Conservation (phyloP, 2,888 invertebrate species). For the Nomada goodeniana region DNA sequence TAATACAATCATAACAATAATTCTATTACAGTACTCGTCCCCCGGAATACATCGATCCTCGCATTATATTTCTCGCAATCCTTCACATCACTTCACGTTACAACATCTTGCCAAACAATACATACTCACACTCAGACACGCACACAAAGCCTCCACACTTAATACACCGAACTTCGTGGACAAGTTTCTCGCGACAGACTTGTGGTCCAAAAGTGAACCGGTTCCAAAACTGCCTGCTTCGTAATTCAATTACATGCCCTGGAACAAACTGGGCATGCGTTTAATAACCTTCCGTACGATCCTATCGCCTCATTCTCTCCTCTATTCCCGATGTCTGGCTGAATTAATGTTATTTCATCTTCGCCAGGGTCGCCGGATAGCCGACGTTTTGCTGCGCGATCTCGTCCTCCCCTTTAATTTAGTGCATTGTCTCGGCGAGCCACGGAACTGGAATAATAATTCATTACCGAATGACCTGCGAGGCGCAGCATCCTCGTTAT, state of each 20-base stretch:
- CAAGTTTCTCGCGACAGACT: background rate
- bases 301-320: slow-evolving; percentile 12
- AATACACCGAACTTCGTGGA: background rate
- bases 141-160: too few relatives aligned
- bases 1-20: too few relatives aligned
- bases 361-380: background rate
- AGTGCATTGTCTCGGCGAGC: slow-evolving; percentile 35
- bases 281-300: slow-evolving; percentile 21
- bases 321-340: slow-evolving; percentile 27
- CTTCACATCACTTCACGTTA: too few relatives aligned
- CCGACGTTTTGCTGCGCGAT: slow-evolving; percentile 3
- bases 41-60: too few relatives aligned
- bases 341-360: slow-evolving; percentile 60
- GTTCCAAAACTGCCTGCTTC: slow-evolving; percentile 10
- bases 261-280: background rate
- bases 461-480: slow-evolving; percentile 54
- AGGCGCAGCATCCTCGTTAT: slow-evolving; percentile 31
- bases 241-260: slow-evolving; percentile 9
- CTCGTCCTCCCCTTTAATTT: slow-evolving; percentile 47
- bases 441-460: slow-evolving; percentile 53
- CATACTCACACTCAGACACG: too few relatives aligned
- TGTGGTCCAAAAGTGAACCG: background rate
- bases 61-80: too few relatives aligned
- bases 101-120: too few relatives aligned
- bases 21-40: too few relatives aligned